phyloP scores from a whole-genome alignment of 2,797 vertebrate genomes.

The Dicrostonyx torquatus region DNA sequence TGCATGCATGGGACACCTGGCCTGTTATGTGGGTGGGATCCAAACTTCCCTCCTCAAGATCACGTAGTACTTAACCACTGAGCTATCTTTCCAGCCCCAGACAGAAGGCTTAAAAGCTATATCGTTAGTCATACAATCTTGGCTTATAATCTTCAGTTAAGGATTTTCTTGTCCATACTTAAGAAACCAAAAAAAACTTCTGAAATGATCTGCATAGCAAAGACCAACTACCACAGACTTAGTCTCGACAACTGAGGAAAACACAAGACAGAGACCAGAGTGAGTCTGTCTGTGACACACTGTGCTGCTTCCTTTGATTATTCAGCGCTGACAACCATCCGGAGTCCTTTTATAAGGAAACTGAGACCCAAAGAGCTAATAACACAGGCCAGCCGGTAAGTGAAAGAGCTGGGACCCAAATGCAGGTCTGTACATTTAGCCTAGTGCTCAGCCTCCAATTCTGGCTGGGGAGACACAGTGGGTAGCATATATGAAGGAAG shows the following conservation, averaged over 20 bases:
- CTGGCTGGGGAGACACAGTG: not conserved
- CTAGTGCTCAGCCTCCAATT: not conserved
- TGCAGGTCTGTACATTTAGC: not conserved
- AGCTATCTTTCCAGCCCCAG: not conserved
- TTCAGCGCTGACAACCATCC: not conserved
- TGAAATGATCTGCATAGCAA: not conserved
- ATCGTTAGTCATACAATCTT: not conserved
- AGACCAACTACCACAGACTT: not conserved
- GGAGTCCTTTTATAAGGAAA: not conserved
- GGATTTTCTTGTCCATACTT: not conserved
- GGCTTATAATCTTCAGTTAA: not conserved
- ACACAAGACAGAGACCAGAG: accelerated
- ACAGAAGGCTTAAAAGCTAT: not conserved
- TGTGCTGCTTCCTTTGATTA: too few species aligned
- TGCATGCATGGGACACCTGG: not conserved
- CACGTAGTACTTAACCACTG: not conserved
- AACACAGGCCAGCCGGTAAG: not conserved
- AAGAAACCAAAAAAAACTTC: not conserved
- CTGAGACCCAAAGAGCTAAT: not conserved
- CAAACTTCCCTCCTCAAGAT: not conserved
- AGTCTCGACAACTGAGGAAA: not conserved
- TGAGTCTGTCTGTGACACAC: not conserved
- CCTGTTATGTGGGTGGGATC: not conserved
- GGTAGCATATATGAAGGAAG: too few species aligned
- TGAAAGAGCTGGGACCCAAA: not conserved